These are phyloP conservation scores for Meandrusa payeni DNA, from an alignment of 2,888 invertebrate species.

Conservation along the genomic window DNA sequence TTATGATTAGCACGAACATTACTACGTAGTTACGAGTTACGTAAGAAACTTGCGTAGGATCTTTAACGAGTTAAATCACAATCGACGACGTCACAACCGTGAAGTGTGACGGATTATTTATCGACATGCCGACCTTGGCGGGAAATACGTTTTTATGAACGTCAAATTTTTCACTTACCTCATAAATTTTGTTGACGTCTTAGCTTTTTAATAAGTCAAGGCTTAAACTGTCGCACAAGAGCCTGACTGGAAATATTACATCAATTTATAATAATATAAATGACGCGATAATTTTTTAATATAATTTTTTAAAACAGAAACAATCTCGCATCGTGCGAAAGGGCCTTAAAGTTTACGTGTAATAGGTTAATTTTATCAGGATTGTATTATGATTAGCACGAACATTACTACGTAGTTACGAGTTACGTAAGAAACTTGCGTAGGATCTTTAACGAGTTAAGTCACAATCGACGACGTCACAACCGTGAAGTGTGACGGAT, in stretches of 20 bases:
- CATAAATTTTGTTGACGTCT: conserved; percentile 10
- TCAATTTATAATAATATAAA: too few relatives aligned
- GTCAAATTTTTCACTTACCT: conserved; percentile 13
- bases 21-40: conserved; percentile 15
- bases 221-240: too few relatives aligned
- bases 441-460: conserved; percentile 4
- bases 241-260: too few relatives aligned
- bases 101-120: conserved; percentile 13
- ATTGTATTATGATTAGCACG: conserved; percentile 4
- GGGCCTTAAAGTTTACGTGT: not conserved
- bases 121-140: conserved; percentile 10
- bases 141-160: not conserved
- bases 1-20: conserved; percentile 4
- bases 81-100: conserved; percentile 10
- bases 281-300: too few relatives aligned
- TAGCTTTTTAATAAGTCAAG: conserved; percentile 3
- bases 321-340: not conserved
- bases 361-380: conserved; percentile 6
- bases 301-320: too few relatives aligned
- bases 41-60: conserved; percentile 9
- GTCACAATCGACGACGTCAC: conserved; percentile 4
- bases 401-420: conserved; percentile 9
- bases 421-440: conserved; percentile 13
- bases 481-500: conserved; percentile 10
- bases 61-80: conserved; percentile 2